Conservation (phyloP, 2,797 vertebrate genomes). For the Odontamblyopus rebecca region DNA sequence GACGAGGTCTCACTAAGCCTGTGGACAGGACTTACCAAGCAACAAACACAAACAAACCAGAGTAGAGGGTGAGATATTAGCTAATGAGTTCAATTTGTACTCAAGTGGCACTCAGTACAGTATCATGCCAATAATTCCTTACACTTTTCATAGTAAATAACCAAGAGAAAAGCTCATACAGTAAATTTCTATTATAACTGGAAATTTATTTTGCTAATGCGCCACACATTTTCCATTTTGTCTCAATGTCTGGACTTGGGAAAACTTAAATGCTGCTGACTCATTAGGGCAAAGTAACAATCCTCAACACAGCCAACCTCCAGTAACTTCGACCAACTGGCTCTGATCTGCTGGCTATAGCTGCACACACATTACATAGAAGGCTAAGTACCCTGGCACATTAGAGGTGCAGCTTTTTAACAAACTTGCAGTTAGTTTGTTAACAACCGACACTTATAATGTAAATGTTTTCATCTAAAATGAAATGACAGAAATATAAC, state of each 20-base stretch:
- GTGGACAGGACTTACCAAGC: conserved; percentile 12
- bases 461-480: background rate
- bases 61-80: background rate
- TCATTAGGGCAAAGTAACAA: conserved; percentile 12
- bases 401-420: background rate
- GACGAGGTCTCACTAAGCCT: conserved; percentile 4
- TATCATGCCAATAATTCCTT: background rate
- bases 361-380: background rate
- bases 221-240: conserved; percentile 4
- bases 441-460: background rate
- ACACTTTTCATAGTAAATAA: background rate
- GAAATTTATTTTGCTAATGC: background rate
- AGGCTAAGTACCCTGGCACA: background rate
- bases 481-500: background rate
- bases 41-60: conserved; percentile 10
- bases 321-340: conserved; percentile 6
- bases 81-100: background rate
- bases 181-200: background rate
- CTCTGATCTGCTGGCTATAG: background rate
- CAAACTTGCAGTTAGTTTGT: conserved; percentile 2
- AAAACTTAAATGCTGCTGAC: conserved; percentile 11
- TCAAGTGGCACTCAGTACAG: background rate
- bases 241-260: conserved; percentile 11
- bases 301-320: background rate
- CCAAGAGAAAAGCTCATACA: background rate